Evolutionary conservation across 1,140 invertebrate genomes (phyloP).

Genomic region (Cephus cinctus): DNA sequence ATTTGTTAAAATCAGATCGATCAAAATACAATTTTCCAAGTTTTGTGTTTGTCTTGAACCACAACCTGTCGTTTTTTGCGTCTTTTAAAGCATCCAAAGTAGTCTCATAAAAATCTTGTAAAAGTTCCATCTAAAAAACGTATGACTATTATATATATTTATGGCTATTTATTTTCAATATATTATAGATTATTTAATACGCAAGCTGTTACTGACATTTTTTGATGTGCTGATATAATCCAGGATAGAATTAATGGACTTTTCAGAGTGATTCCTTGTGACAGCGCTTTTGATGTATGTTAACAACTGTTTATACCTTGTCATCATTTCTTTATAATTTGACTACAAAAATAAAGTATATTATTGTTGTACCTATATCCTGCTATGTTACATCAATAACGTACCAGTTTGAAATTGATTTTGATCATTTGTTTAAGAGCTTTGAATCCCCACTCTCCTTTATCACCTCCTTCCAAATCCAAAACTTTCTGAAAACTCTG

Average conservation of each 20-base stretch:
- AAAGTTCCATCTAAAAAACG: conserved; percentile 88
- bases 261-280: conserved; percentile 98
- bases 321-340: conserved; percentile 97
- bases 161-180: conserved; percentile 1
- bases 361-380: conserved; percentile 10
- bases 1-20: conserved; percentile 89
- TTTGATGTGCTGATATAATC: conserved; percentile 99
- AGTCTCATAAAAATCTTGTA: conserved; percentile 99
- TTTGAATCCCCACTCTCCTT: conserved; percentile 99
- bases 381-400: conserved; percentile 23
- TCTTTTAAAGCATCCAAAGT: conserved; percentile 97
- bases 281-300: conserved; percentile 99
- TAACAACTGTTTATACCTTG: conserved; percentile 91
- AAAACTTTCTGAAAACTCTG: conserved; percentile 96
- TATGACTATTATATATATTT: conserved; percentile 11
- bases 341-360: conserved; percentile 62
- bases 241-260: conserved; percentile 99
- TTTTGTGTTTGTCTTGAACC: conserved; percentile 99
- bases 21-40: conserved; percentile 98
- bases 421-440: conserved; percentile 99
- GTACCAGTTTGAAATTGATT: conserved; percentile 97
- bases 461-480: conserved; percentile 94
- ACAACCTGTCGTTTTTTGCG: conserved; percentile 98
- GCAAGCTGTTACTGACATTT: conserved; percentile 71
- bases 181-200: conserved; percentile 2